Evolutionary conservation across 64 coral and sea anemone species (phyloP), one percentile per base, ranked within the genome.

Genomic region (Orbicella faveolata): DNA sequence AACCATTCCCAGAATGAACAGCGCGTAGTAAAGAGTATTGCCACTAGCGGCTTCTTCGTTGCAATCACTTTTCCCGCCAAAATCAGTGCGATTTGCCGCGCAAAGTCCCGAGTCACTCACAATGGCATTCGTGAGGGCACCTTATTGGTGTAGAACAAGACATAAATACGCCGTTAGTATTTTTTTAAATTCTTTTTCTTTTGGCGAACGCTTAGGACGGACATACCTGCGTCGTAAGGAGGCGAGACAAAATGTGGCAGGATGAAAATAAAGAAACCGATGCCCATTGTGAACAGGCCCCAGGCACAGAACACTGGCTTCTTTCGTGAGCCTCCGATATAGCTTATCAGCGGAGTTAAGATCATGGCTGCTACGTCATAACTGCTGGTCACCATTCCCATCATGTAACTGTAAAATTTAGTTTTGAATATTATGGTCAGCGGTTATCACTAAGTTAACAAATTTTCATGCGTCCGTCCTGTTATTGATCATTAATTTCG

Each of bases 1-100:
- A 63, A 92, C 73, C 93, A 95, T 95, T 26, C 89, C 89, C 54
- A 95, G 9, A 48, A 91, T 34, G 61, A 92, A 95, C 36, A 95
- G 23, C 18, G 70, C 69, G 70, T 83, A 95, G 68, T 92, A 88
- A 10, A 89, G 78, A 61, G 23, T 69, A 88, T 79, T 57, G 0
- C 86, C 70, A 37, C 52, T 51, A 5, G 37, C 53, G 14, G 37
- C 53, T 0, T 55, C 63, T 67, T 68, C 61, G 16, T 68, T 19
- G 20, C 81, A 83, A 2, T 83, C 34, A 39, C 10, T 36, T 41
- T 67, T 44, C 3, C 0, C 59, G 9, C 19, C 35, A 25, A 36
- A 25, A 34, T 41, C 33, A 20, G 81, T 83, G 34, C 33, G 81
- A 68, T 83, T 83, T 39, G 14, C 81, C 34, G 17, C 9, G 59